phyloP scores from a whole-genome alignment of 2,888 invertebrate genomes.

The Ectobius pallidus region DNA sequence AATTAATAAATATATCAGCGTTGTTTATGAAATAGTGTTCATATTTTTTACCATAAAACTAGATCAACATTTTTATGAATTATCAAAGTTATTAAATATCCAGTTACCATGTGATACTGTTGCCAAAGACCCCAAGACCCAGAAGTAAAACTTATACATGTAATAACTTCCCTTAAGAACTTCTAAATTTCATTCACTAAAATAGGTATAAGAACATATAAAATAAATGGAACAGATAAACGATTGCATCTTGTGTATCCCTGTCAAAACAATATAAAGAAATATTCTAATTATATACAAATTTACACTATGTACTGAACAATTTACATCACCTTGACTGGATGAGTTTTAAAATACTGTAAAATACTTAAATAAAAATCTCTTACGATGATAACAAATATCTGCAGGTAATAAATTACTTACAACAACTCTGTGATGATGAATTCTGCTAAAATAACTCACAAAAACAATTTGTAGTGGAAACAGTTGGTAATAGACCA shows the following conservation, averaged over 20 bases:
- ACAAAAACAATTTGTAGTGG: not conserved
- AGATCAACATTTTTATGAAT: slow-evolving; percentile 11
- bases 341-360: slow-evolving; percentile 28
- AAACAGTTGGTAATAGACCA: not conserved
- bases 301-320: slow-evolving; percentile 20
- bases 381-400: slow-evolving; percentile 14
- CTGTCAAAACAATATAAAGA: not conserved
- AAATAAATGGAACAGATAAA: not conserved
- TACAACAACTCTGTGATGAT: slow-evolving; percentile 15
- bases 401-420: slow-evolving; percentile 8
- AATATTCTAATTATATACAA: slow-evolving; percentile 15
- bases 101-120: slow-evolving; percentile 27
- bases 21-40: not conserved
- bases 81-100: slow-evolving; percentile 4
- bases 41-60: not conserved
- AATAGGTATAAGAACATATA: not conserved
- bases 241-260: not conserved
- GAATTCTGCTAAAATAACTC: not conserved
- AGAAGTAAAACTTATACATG: not conserved
- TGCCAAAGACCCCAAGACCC: slow-evolving; percentile 5
- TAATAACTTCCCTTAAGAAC: not conserved
- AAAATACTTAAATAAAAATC: slow-evolving; percentile 32
- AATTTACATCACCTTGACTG: slow-evolving; percentile 22
- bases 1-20: slow-evolving; percentile 4
- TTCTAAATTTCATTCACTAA: slow-evolving; percentile 8